A percentile compares a stretch with the other conserved stretches of the same genome.
Conservation (phyloP, 2,113 vertebrate genomes). For the Epinephelus moara region DNA sequence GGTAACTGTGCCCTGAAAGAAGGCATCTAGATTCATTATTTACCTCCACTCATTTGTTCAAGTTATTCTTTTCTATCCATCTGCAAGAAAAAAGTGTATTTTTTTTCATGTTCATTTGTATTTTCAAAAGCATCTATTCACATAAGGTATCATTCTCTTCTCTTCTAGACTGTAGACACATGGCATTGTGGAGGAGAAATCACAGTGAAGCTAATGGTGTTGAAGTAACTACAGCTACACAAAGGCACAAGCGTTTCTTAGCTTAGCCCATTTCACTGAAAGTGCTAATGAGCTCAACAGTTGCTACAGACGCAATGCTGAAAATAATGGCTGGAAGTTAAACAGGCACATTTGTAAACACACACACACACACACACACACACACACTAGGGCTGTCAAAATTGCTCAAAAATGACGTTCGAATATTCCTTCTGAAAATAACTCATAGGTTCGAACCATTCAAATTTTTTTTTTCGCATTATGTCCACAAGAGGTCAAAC, state of each 20-base stretch:
- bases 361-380: too few relatives aligned
- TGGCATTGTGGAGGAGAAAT: not conserved
- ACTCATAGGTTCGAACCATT: too few relatives aligned
- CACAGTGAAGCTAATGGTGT: slow-evolving; percentile 31
- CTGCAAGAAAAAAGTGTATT: too few relatives aligned
- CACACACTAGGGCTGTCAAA: too few relatives aligned
- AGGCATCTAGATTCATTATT: too few relatives aligned
- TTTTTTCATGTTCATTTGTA: not conserved
- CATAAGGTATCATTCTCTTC: not conserved
- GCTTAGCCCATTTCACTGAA: slow-evolving; percentile 43
- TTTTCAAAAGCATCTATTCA: too few relatives aligned
- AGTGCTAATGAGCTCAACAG: slow-evolving; percentile 61
- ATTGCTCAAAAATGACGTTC: too few relatives aligned
- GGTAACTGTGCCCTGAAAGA: not conserved
- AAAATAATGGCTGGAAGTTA: slow-evolving; percentile 45
- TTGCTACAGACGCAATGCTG: slow-evolving; percentile 17
- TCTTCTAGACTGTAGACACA: not conserved
- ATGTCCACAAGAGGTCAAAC: too few relatives aligned
- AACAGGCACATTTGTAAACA: not conserved
- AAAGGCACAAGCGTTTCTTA: slow-evolving; percentile 30
- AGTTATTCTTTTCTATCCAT: not conserved
- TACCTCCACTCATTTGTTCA: not conserved
- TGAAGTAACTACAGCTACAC: slow-evolving; percentile 47
- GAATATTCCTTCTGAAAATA: too few relatives aligned
- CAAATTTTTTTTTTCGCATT: too few relatives aligned